Base-by-base conservation (phyloP, 92 coral and sea anemone genomes). In the Palythoa caribaeorum region DNA sequence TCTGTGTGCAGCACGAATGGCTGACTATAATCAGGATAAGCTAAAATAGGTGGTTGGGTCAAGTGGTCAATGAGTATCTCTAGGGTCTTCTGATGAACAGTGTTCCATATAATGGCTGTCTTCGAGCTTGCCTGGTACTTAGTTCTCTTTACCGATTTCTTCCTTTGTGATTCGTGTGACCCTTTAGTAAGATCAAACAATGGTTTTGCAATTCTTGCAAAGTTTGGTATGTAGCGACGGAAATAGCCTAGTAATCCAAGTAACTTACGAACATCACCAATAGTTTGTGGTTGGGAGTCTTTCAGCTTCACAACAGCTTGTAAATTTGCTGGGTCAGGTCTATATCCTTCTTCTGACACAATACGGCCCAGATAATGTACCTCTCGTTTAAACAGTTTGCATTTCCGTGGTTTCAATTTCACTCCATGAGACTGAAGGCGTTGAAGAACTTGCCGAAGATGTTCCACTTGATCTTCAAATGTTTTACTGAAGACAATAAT, bases 281-380 rank as follows among this genome's bases (percentile, higher is more conserved):
- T 92, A 17, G 97, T 85, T 63, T 47, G 78, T 51, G 95, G 97
- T 62, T 47, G 78, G 2, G 84, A 79, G 69, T 85, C 86, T 44
- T 92, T 92, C 50, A 90, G 80, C 16, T 76, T 73, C 28, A 52
- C 13, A 5, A 92, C 91, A 3, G 93, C 90, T 50, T 81, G 90
- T 5, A 87, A 66, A 37, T 93, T 88, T 15, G 87, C 69, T 47
- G 90, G 89, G 57, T 92, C 97, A 78, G 89, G 84, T 21, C 73
- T 15, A 76, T 92, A 94, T 5, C 97, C 97, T 10, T 90, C 87
- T 20, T 92, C 88, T 40, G 94, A 80, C 16, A 94, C 93, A 12
- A 92, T 88, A 57, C 84, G 87, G 0, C 94, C 95, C 52, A 94
- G 77, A 54, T 92, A 94, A 66, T 78, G 91, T 44, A 92, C 96